Percentiles rank a stretch among this genome's conserved stretches.
Evolutionary conservation across 2,888 invertebrate genomes (phyloP).

Genomic region (Mystacides longicornis): DNA sequence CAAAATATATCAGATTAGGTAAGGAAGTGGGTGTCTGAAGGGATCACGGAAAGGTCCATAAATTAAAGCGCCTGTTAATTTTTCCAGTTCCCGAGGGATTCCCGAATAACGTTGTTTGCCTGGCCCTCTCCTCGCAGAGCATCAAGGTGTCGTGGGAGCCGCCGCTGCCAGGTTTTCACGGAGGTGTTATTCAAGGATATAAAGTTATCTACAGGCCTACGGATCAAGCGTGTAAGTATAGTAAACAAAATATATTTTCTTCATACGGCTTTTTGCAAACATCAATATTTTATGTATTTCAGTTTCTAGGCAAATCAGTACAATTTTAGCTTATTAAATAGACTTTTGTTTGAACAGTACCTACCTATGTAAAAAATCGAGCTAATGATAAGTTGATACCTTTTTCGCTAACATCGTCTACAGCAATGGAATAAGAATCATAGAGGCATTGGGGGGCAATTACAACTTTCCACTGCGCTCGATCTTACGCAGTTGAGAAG

Average conservation of each 20-base stretch:
- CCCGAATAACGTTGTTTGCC: conserved; percentile 66
- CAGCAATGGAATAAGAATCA: no score
- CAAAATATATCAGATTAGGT: no score
- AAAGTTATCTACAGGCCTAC: conserved; percentile 67
- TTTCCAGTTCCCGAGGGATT: conserved; percentile 63
- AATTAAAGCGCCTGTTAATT: background rate
- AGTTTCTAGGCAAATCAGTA: background rate
- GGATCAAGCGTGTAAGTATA: conserved; percentile 19
- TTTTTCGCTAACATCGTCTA: no score
- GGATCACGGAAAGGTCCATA: background rate
- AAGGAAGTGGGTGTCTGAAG: background rate
- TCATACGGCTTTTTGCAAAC: no score
- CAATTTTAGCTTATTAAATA: no score
- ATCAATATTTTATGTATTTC: background rate
- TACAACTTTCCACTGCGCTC: no score
- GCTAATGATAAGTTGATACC: no score
- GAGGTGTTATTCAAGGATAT: conserved; percentile 71
- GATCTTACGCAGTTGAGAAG: no score
- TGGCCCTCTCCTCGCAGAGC: conserved; percentile 67
- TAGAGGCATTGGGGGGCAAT: no score
- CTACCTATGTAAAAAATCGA: no score
- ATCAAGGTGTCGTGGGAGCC: conserved; percentile 71
- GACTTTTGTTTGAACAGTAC: no score
- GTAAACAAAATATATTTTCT: background rate
- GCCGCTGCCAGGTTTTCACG: conserved; percentile 57